Evolutionary conservation across 2,113 vertebrate species (phyloP).

Genomic region (Calyptomena viridis): DNA sequence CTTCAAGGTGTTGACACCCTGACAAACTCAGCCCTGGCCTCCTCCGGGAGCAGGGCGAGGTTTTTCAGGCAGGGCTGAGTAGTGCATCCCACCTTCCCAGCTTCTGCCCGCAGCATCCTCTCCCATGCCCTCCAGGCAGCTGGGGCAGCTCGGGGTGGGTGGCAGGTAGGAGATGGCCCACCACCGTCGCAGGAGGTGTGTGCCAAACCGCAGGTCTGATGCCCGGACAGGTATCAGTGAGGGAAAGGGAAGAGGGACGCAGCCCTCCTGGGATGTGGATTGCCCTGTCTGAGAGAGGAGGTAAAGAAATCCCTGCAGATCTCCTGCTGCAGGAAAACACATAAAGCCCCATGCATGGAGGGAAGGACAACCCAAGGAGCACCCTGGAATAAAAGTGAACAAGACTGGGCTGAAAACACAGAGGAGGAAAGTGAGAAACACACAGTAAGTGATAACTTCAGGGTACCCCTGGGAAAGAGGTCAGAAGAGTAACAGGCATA

Average conservation of each 20-base stretch:
- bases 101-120: neutral
- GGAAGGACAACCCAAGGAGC: neutral
- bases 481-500: neutral
- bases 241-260: neutral
- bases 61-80: neutral
- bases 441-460: neutral
- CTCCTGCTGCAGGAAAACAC: neutral
- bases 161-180: neutral
- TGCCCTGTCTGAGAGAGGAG: neutral
- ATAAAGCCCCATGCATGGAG: rapidly evolving
- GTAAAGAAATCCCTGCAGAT: neutral
- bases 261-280: neutral
- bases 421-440: neutral
- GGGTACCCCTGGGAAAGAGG: neutral
- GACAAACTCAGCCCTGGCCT: neutral
- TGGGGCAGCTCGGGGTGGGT: neutral
- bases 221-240: neutral
- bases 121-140: neutral
- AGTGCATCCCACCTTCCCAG: neutral
- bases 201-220: neutral
- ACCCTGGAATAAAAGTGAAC: neutral
- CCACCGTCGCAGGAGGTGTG: rapidly evolving
- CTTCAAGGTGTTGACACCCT: constrained; percentile 16
- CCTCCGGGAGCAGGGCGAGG: neutral
- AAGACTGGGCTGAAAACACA: neutral